Evolutionary conservation across 2,797 vertebrate genomes (phyloP).

Genomic region (Pygocentrus nattereri): DNA sequence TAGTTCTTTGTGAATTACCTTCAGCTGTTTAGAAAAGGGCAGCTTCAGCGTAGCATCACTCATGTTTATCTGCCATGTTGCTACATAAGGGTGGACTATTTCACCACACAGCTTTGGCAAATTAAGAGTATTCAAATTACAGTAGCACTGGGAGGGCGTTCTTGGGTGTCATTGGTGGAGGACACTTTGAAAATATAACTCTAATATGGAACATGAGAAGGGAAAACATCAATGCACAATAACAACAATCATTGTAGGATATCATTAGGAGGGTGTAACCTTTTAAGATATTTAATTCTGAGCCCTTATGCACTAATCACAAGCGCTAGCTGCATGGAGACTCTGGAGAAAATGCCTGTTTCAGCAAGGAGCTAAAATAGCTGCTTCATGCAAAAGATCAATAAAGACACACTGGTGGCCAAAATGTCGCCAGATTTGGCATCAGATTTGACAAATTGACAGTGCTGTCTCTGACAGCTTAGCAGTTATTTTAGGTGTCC

Average conservation of each 20-base stretch:
- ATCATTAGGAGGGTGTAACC: constrained; percentile 24
- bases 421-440: constrained; percentile 1
- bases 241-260: constrained; percentile 14
- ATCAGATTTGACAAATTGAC: constrained; percentile 16
- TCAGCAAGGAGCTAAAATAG: constrained; percentile 2
- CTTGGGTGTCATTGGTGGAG: constrained; percentile 8
- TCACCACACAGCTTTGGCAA: neutral
- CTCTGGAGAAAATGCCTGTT: neutral
- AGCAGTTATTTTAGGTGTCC: constrained; percentile 11
- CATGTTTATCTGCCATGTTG: neutral
- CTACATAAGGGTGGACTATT: neutral
- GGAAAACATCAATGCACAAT: neutral
- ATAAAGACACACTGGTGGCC: neutral
- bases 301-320: neutral
- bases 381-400: neutral
- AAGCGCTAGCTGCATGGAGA: neutral
- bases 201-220: neutral
- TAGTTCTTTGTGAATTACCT: neutral
- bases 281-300: neutral
- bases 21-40: neutral
- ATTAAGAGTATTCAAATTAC: neutral
- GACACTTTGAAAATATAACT: constrained; percentile 11
- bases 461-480: neutral
- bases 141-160: neutral
- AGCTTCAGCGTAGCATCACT: neutral